Evolutionary conservation across 92 coral and sea anemone genomes (phyloP), one percentile per base, ranked within the genome.

Genomic region (Palythoa heliodiscus): DNA sequence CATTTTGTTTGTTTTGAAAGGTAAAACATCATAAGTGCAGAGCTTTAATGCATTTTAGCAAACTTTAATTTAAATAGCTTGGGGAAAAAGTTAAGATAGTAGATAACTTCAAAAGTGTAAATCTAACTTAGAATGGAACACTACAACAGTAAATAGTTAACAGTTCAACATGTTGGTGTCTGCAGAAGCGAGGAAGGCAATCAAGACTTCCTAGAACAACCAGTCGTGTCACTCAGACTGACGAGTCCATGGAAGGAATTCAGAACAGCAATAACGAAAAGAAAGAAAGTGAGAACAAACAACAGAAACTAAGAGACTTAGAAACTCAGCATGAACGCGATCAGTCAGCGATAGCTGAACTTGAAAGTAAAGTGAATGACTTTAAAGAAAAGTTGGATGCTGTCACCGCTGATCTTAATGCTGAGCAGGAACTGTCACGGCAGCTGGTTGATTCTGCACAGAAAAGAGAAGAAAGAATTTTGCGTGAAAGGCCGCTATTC

Each of bases 341-440:
- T 23, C 83, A 86, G 75, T 83, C 87, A 24, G 77, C 78, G 52
- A 92, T 95, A 22, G 73, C 89, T 10, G 89, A 92, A 84, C 95
- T 96, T 9, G 84, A 89, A 58, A 92, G 82, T 16, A 90, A 90
- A 58, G 82, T 91, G 10, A 86, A 76, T 29, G 88, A 86, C 12
- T 81, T 94, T 38, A 93, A 94, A 58, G 90, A 92, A 67, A 91
- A 94, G 72, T 60, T 96, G 8, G 89, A 85, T 20, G 86, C 94
- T 3, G 88, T 92, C 14, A 93, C 87, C 10, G 87, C 87, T 8
- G 92, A 88, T 25, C 88, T 96, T 35, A 87, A 92, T 52, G 63
- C 87, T 13, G 98, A 96, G 72, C 88, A 93, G 87, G 90, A 90
- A 47, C 85, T 92, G 12, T 88, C 93, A 1, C 81, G 88, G 52